Percentiles rank a stretch among this genome's conserved stretches.
Conservation (phyloP, 2,797 vertebrate species). For the Acropternis orthonyx region DNA sequence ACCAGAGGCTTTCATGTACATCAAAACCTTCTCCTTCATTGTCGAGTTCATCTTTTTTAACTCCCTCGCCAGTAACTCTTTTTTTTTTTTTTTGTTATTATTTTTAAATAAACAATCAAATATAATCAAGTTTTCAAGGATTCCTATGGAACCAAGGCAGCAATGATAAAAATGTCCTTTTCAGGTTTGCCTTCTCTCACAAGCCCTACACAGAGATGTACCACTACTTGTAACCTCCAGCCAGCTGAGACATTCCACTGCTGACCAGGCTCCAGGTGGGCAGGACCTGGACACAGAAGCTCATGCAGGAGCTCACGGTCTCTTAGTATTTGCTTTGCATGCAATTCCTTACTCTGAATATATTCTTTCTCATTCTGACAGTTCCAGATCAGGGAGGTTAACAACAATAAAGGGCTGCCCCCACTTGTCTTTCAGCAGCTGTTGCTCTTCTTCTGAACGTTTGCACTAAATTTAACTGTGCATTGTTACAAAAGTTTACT, state of each 20-base stretch:
- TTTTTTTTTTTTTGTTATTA: background rate
- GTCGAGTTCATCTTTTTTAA: background rate
- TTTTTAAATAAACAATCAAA: background rate
- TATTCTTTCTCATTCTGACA: background rate
- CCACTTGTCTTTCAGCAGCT: conserved; percentile 7
- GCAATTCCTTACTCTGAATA: background rate
- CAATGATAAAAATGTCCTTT: background rate
- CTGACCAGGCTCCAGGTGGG: background rate
- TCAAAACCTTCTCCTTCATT: background rate
- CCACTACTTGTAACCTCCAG: background rate
- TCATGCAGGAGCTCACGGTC: background rate
- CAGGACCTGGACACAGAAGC: background rate
- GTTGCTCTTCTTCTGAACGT: background rate
- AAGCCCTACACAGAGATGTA: background rate
- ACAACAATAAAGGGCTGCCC: background rate
- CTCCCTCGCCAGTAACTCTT: background rate
- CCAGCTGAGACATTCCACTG: background rate
- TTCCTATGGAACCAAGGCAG: background rate
- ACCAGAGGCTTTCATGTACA: background rate
- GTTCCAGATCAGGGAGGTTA: background rate
- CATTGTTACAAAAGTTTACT: background rate
- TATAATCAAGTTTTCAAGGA: background rate
- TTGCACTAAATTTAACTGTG: background rate
- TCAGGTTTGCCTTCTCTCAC: background rate
- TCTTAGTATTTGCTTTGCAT: background rate